A percentile compares a stretch with the other conserved stretches of the same genome.
Conservation (phyloP, 2,888 invertebrate species). For the Drosophila siamana region DNA sequence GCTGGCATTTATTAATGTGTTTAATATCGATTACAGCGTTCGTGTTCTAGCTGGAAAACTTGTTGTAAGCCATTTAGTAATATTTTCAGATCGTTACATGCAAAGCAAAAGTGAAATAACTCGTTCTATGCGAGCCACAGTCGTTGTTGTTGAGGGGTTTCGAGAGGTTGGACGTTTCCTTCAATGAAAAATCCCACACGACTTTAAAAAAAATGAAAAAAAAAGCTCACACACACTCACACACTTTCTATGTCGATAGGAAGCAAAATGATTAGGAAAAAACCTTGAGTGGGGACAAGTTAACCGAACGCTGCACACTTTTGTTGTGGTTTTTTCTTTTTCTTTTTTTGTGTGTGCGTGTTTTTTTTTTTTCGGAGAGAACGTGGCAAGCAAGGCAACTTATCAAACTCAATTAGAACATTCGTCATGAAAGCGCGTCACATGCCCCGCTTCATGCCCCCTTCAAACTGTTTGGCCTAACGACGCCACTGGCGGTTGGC, state of each 20-base stretch:
- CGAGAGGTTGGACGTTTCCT: constrained; percentile 30
- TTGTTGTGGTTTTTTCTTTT: constrained; percentile 12
- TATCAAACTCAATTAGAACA: constrained; percentile 69
- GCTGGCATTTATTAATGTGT: not conserved
- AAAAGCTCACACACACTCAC: not conserved
- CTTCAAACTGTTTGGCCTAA: not conserved
- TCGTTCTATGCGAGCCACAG: constrained; percentile 9
- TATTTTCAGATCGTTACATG: constrained; percentile 4
- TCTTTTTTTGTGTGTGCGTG: not conserved
- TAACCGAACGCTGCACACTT: constrained; percentile 12
- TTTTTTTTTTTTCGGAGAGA: not conserved
- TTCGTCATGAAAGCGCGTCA: constrained; percentile 41
- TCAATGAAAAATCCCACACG: constrained; percentile 40
- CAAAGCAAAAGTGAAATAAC: constrained; percentile 17
- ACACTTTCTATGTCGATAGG: constrained; percentile 36
- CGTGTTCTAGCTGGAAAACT: not conserved
- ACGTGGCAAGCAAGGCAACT: constrained; percentile 19
- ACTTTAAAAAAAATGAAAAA: too few species aligned
- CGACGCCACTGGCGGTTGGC: constrained; percentile 40
- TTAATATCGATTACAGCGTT: not conserved
- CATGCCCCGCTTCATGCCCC: too few species aligned
- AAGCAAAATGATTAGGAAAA: constrained; percentile 42
- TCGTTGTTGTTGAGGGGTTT: constrained; percentile 11
- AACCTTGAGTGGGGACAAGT: constrained; percentile 49
- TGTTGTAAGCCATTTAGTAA: not conserved